These are phyloP conservation scores for Hexactinellida sp. DNA, from an alignment of 37 sponge, comb jelly and placozoan genomes.

Conservation along the genomic window DNA sequence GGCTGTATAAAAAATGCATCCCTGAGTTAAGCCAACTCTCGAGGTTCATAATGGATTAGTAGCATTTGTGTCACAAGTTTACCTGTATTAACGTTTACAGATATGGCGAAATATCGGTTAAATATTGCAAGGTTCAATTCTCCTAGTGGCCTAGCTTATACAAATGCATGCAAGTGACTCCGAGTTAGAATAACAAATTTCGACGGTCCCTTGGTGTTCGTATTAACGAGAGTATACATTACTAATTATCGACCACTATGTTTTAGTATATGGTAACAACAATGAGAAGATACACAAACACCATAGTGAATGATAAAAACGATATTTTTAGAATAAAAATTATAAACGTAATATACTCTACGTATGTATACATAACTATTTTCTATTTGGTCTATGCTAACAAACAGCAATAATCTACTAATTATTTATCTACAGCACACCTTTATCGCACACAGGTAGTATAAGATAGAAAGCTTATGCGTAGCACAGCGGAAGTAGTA, in stretches of 20 bases:
- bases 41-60: too few species aligned
- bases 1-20: too few species aligned
- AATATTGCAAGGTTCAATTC: too few species aligned
- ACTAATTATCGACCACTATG: too few species aligned
- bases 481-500: neutral
- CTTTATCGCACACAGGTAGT: neutral
- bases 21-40: too few species aligned
- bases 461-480: neutral
- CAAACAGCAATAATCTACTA: conserved; percentile 1
- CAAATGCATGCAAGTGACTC: too few species aligned
- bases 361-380: neutral
- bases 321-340: neutral
- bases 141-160: too few species aligned
- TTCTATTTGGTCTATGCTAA: neutral
- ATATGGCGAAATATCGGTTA: too few species aligned
- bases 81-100: too few species aligned
- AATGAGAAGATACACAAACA: neutral
- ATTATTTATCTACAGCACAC: neutral
- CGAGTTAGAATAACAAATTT: too few species aligned
- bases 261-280: neutral
- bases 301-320: neutral
- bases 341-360: neutral
- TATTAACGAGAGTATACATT: neutral
- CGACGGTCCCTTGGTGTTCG: neutral
- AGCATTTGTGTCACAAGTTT: too few species aligned